Percentiles rank a stretch among this genome's conserved stretches.
phyloP scores from a whole-genome alignment of 2,888 invertebrate species.

The Nemurella pictetii region DNA sequence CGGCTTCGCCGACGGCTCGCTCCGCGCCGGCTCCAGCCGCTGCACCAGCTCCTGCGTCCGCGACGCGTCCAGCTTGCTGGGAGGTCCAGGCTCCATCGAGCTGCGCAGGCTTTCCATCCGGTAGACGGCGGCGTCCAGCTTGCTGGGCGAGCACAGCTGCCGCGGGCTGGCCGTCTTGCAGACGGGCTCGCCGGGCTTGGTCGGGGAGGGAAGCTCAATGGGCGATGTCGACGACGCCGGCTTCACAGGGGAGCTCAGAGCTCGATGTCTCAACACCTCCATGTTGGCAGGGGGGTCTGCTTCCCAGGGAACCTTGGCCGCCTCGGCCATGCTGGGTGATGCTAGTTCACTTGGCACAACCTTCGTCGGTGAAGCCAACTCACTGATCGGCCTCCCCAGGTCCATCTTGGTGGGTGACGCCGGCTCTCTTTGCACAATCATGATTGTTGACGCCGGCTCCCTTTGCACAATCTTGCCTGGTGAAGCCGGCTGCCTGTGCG shows the following conservation, averaged over 20 bases:
- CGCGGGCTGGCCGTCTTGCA: not conserved
- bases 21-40: not conserved
- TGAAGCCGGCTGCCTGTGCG: not conserved
- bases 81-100: not conserved
- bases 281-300: not conserved
- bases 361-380: too few relatives aligned
- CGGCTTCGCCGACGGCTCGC: slow-evolving; percentile 4
- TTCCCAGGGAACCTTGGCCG: not conserved
- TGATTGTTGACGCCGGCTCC: too few relatives aligned
- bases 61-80: not conserved
- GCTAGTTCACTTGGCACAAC: too few relatives aligned
- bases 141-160: not conserved
- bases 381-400: too few relatives aligned
- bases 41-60: not conserved
- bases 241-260: too few relatives aligned
- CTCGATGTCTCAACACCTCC: not conserved
- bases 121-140: not conserved
- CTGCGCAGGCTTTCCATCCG: not conserved
- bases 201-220: too few relatives aligned
- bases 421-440: too few relatives aligned
- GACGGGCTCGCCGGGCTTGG: not conserved
- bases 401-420: too few relatives aligned
- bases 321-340: not conserved
- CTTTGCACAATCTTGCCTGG: not conserved
- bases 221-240: too few relatives aligned